Percentiles rank a stretch among this genome's conserved stretches.
phyloP scores from a whole-genome alignment of 2,888 invertebrate genomes.

The Mactromeris polynyma region DNA sequence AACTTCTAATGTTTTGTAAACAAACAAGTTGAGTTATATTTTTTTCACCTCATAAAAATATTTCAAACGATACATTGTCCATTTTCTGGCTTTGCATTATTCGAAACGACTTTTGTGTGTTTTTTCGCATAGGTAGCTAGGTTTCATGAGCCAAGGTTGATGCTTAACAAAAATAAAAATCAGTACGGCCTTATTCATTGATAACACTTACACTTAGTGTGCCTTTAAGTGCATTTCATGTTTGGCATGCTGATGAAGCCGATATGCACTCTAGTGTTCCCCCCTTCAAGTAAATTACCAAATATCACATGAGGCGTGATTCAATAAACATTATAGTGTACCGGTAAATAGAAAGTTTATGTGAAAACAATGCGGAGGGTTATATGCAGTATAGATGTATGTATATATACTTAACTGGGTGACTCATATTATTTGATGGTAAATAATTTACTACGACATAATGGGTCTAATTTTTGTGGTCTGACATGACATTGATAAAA shows the following conservation, averaged over 20 bases:
- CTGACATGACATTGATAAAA: constrained; percentile 7
- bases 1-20: too few relatives aligned
- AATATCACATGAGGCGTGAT: not conserved
- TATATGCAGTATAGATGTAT: not conserved
- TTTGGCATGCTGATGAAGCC: not conserved
- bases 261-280: not conserved
- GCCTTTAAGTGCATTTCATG: not conserved
- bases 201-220: not conserved
- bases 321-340: not conserved
- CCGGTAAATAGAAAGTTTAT: not conserved
- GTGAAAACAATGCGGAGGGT: not conserved
- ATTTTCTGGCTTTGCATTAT: too few relatives aligned
- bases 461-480: constrained; percentile 19
- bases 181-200: too few relatives aligned
- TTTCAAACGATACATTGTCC: too few relatives aligned
- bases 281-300: not conserved
- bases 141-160: not conserved
- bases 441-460: not conserved
- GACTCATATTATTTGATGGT: constrained; percentile 13
- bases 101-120: too few relatives aligned
- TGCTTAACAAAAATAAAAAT: too few relatives aligned
- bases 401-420: not conserved
- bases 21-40: too few relatives aligned
- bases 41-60: too few relatives aligned
- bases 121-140: too few relatives aligned